Conservation (phyloP, 1,140 invertebrate genomes). For the Episyrphus balteatus region DNA sequence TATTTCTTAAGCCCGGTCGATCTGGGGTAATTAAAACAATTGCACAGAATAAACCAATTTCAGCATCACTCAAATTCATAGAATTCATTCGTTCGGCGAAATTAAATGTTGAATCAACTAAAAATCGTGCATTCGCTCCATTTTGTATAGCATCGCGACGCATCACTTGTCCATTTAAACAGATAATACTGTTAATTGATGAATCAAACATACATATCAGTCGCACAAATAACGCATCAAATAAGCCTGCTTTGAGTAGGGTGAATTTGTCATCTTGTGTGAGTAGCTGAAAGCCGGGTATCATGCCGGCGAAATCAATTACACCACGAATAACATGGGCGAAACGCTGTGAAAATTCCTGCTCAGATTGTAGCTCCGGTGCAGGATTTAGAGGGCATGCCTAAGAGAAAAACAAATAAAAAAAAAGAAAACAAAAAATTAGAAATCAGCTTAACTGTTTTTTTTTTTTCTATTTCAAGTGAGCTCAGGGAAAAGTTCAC, state of each 20-base stretch:
- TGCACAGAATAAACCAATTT: conserved; percentile 89
- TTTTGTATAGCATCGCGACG: conserved; percentile 81
- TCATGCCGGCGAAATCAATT: conserved; percentile 93
- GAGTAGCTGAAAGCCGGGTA: conserved; percentile 89
- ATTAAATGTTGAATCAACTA: conserved; percentile 95
- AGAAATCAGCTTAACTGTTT: not conserved
- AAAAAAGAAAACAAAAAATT: conserved; percentile 13
- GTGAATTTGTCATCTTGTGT: conserved; percentile 96
- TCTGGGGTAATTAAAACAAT: conserved; percentile 90
- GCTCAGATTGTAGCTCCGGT: conserved; percentile 75
- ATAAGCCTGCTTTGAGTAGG: conserved; percentile 88
- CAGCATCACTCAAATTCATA: conserved; percentile 79
- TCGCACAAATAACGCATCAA: conserved; percentile 85
- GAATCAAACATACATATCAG: conserved; percentile 89
- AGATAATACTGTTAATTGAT: conserved; percentile 82
- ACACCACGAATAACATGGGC: conserved; percentile 92
- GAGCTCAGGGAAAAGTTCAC: conserved; percentile 9
- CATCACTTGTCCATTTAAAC: conserved; percentile 82
- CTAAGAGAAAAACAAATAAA: conserved; percentile 52
- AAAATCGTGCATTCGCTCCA: conserved; percentile 81
- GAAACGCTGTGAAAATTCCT: conserved; percentile 87
- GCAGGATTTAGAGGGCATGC: conserved; percentile 92
- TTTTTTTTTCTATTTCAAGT: too few relatives aligned
- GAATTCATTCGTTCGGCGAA: conserved; percentile 90
- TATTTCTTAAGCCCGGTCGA: conserved; percentile 81